phyloP scores from a whole-genome alignment of 2,797 vertebrate species.

The Corythornis leucogaster region DNA sequence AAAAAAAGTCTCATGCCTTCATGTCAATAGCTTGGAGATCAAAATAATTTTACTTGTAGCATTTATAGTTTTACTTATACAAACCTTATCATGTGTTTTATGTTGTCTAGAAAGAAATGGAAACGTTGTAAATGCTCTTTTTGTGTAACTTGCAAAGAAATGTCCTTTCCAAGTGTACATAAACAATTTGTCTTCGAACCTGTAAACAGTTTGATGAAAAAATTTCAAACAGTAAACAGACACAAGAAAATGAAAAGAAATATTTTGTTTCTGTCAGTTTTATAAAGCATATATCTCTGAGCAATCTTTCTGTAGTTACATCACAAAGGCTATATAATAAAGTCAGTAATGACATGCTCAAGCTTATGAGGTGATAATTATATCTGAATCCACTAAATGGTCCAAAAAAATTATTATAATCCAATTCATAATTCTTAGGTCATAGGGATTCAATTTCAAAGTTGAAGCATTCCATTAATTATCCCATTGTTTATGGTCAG shows the following conservation, averaged over 20 bases:
- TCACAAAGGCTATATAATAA: background rate
- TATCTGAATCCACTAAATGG: conserved; percentile 7
- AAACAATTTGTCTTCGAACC: background rate
- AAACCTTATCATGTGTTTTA: background rate
- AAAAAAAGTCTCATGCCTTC: background rate
- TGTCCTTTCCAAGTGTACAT: background rate
- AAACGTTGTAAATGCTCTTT: background rate
- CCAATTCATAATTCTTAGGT: conserved; percentile 14
- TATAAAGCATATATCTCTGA: background rate
- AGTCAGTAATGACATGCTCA: background rate
- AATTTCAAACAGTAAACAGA: background rate
- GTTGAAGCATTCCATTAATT: conserved; percentile 38
- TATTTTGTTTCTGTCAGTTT: background rate
- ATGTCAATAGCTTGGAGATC: background rate
- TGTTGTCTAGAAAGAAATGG: background rate
- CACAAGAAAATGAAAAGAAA: background rate
- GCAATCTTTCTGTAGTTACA: background rate
- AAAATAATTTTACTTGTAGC: background rate
- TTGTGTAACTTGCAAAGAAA: background rate
- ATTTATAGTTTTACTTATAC: background rate
- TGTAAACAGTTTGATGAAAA: background rate
- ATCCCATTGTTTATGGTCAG: conserved; percentile 19
- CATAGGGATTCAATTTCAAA: conserved; percentile 41
- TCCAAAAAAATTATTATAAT: conserved; percentile 6
- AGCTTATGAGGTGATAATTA: conserved; percentile 36